Conservation (phyloP, 2,888 invertebrate genomes). For the Cerastis leucographa region DNA sequence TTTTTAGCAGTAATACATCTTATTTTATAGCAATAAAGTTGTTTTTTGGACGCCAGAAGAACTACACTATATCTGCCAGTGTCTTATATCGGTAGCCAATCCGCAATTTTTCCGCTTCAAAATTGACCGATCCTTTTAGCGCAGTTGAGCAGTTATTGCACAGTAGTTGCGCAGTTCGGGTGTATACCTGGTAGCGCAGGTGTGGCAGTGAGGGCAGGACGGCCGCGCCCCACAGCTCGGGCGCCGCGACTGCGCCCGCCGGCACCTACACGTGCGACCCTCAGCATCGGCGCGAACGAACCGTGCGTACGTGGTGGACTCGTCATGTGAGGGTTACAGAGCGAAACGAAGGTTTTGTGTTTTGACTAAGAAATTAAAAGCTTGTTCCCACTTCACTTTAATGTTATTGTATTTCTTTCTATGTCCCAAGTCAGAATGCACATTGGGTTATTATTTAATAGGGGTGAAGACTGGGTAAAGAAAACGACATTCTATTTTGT, state of each 20-base stretch:
- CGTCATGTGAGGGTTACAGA: constrained; percentile 20
- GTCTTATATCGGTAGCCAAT: no score
- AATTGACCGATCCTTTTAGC: background rate
- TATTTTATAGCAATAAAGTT: background rate
- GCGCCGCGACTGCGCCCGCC: constrained; percentile 64
- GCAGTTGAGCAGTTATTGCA: constrained; percentile 20
- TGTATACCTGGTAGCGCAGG: constrained; percentile 84
- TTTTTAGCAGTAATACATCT: background rate
- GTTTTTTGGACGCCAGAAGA: background rate
- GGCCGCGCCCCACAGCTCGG: constrained; percentile 84
- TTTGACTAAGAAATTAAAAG: background rate
- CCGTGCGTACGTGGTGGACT: constrained; percentile 27
- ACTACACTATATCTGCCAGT: background rate
- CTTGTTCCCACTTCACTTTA: background rate
- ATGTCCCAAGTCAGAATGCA: background rate
- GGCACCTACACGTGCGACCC: constrained; percentile 59
- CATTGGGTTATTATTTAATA: background rate
- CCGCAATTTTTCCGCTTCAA: background rate
- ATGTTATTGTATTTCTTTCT: background rate
- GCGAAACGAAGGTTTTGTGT: background rate
- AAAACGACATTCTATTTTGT: no score
- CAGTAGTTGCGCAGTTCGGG: constrained; percentile 17
- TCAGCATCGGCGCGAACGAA: constrained; percentile 38
- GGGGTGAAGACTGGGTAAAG: no score
- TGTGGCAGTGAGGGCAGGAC: constrained; percentile 82